phyloP scores from a whole-genome alignment of 1,140 invertebrate genomes.

The Galleria mellonella region DNA sequence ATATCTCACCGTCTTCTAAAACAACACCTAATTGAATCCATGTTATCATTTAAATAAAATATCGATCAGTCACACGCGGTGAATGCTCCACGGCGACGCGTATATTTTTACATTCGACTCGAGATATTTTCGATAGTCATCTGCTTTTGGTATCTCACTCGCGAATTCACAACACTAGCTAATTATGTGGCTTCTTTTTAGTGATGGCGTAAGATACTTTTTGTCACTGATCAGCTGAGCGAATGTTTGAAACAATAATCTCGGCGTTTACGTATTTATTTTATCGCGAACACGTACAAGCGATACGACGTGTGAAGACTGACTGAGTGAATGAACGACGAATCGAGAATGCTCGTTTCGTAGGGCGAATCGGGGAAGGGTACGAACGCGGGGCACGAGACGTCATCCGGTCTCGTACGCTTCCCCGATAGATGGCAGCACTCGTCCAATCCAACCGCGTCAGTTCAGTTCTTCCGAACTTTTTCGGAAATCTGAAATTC shows the following conservation, averaged over 20 bases:
- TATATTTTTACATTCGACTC: slow-evolving; percentile 64
- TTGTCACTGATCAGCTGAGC: slow-evolving; percentile 65
- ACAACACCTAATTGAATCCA: slow-evolving; percentile 66
- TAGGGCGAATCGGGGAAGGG: slow-evolving; percentile 7
- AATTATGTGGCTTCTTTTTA: slow-evolving; percentile 9
- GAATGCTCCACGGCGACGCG: slow-evolving; percentile 55
- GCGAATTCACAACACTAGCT: slow-evolving; percentile 10
- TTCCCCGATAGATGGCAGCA: slow-evolving; percentile 46
- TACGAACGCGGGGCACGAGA: slow-evolving; percentile 1
- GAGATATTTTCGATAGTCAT: slow-evolving; percentile 47
- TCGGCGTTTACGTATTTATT: slow-evolving; percentile 30
- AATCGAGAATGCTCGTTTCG: slow-evolving; percentile 10
- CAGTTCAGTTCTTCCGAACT: not conserved
- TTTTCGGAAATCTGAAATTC: slow-evolving; percentile 8
- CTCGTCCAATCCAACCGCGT: slow-evolving; percentile 8
- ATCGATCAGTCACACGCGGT: slow-evolving; percentile 70
- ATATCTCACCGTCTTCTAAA: slow-evolving; percentile 53
- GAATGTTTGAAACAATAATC: slow-evolving; percentile 63
- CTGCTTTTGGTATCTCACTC: slow-evolving; percentile 19
- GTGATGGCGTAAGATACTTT: slow-evolving; percentile 20
- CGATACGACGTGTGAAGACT: slow-evolving; percentile 33
- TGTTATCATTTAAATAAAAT: slow-evolving; percentile 73
- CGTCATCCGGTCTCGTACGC: not conserved
- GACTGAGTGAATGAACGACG: slow-evolving; percentile 55
- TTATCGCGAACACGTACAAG: slow-evolving; percentile 9